phyloP scores from a whole-genome alignment of 2,113 vertebrate genomes.

The Mormyrus iriodes region DNA sequence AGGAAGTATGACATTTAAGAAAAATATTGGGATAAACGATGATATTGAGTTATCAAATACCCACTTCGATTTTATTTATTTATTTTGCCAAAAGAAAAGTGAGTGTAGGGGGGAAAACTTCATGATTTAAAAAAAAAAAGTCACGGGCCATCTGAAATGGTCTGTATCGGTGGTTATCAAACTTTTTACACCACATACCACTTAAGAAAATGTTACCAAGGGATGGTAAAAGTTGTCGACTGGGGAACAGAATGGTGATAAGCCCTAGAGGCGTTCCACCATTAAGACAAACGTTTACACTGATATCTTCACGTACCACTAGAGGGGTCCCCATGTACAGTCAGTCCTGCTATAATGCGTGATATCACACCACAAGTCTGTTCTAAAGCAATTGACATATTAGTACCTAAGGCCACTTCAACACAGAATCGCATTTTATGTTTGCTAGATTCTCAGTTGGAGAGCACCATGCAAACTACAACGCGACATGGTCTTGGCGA shows the following conservation, averaged over 20 bases:
- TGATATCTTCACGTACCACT: background rate
- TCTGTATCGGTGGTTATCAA: background rate
- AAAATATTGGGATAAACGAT: too few species aligned
- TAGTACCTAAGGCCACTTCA: background rate
- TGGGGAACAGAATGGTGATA: background rate
- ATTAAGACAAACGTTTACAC: background rate
- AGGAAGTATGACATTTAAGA: too few species aligned
- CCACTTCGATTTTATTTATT: too few species aligned
- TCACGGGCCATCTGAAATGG: background rate
- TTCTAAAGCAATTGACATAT: background rate
- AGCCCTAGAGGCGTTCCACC: too few species aligned
- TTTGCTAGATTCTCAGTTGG: background rate
- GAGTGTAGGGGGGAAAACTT: background rate
- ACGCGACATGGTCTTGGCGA: background rate
- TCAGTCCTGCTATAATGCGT: background rate
- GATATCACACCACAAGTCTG: background rate
- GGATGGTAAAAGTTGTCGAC: background rate
- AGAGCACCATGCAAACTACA: background rate
- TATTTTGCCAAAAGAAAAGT: background rate
- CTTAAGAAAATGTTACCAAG: background rate
- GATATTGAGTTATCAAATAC: too few species aligned
- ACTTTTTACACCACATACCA: background rate
- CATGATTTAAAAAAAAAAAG: background rate
- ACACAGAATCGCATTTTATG: background rate
- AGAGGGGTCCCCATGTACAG: background rate